These are phyloP conservation scores for Lithobates sylvaticus DNA, from an alignment of 2,797 vertebrate species.

Conservation along the genomic window DNA sequence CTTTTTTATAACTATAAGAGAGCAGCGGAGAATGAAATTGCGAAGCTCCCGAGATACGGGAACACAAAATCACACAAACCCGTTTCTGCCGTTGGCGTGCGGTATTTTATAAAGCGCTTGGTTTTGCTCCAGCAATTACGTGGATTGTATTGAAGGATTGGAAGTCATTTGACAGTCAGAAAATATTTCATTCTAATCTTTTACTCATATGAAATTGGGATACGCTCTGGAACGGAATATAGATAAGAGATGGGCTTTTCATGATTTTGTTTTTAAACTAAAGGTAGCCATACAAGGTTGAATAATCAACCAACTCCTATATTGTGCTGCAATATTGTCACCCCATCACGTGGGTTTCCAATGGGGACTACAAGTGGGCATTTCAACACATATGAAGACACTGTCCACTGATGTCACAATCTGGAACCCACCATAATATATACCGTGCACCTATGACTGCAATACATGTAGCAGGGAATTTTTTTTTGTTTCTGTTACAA, in stretches of 20 bases:
- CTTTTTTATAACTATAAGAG: not conserved
- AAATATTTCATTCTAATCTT: slow-evolving; percentile 19
- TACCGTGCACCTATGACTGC: too few relatives aligned
- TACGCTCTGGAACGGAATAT: not conserved
- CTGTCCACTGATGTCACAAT: too few relatives aligned
- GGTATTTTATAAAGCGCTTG: not conserved
- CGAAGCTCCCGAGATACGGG: not conserved
- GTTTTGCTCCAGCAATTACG: not conserved
- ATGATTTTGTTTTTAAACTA: not conserved
- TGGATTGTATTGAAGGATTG: slow-evolving; percentile 19
- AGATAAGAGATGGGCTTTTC: not conserved
- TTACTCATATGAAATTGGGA: not conserved
- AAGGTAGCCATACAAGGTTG: too few relatives aligned
- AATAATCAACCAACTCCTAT: too few relatives aligned
- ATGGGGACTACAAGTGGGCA: too few relatives aligned
- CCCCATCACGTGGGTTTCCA: too few relatives aligned
- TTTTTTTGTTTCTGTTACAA: too few relatives aligned
- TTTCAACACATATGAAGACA: too few relatives aligned
- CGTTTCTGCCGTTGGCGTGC: not conserved
- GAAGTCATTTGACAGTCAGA: slow-evolving; percentile 13
- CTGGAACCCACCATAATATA: too few relatives aligned
- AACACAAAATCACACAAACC: not conserved
- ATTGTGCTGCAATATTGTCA: too few relatives aligned
- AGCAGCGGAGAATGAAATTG: not conserved
- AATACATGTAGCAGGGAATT: too few relatives aligned